phyloP scores from a whole-genome alignment of 2,113 vertebrate genomes.

The Chauna torquata region DNA sequence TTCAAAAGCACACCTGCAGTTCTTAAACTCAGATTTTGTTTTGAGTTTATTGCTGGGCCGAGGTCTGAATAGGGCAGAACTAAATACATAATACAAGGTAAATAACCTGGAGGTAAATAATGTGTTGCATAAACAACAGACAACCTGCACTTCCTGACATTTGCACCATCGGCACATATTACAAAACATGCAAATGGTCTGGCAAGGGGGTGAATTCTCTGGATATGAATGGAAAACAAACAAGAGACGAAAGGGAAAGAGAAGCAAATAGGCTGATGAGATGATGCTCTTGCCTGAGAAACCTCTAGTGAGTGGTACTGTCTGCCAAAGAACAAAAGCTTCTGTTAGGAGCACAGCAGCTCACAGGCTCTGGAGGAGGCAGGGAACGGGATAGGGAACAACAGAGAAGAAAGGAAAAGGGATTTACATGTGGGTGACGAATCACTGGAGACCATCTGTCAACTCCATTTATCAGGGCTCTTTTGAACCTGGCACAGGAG shows the following conservation, averaged over 20 bases:
- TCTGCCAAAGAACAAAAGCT: neutral
- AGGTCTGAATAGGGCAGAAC: neutral
- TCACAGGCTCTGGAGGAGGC: neutral
- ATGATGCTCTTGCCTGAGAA: neutral
- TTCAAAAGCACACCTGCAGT: neutral
- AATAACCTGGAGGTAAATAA: conserved; percentile 7
- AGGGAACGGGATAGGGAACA: neutral
- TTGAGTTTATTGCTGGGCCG: neutral
- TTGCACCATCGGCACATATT: neutral
- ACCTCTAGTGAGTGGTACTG: neutral
- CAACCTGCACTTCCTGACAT: neutral
- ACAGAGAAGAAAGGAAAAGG: neutral
- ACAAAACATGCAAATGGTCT: conserved; percentile 43
- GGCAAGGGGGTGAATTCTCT: neutral
- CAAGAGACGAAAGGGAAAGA: neutral
- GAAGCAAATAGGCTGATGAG: neutral
- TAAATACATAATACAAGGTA: neutral
- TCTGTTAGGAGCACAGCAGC: neutral
- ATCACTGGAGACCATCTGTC: neutral
- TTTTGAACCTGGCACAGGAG: neutral
- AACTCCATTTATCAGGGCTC: neutral
- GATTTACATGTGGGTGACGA: neutral
- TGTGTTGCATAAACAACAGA: neutral
- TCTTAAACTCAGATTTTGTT: neutral
- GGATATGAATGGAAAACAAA: conserved; percentile 7